Evolutionary conservation across 2,888 invertebrate genomes (phyloP).

Genomic region (Chorisops tibialis): DNA sequence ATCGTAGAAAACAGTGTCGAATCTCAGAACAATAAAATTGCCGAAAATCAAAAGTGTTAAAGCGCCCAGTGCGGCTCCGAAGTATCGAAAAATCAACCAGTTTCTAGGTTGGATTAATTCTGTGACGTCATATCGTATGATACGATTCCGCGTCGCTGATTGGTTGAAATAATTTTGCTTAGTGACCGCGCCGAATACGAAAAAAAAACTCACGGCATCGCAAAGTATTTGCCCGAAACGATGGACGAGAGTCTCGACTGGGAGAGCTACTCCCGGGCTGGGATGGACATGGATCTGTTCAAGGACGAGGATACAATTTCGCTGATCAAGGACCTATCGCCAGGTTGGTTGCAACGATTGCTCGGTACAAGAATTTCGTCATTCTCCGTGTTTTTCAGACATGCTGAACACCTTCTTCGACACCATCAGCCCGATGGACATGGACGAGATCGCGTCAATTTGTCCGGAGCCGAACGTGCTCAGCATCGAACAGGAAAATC

Average conservation of each 20-base stretch:
- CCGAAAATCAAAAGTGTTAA: too few relatives aligned
- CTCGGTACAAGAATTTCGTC: not conserved
- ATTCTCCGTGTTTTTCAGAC: slow-evolving; percentile 35
- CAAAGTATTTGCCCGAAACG: slow-evolving; percentile 1
- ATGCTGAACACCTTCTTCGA: slow-evolving; percentile 46
- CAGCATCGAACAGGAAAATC: slow-evolving; percentile 30
- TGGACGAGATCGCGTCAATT: slow-evolving; percentile 28
- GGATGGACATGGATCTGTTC: slow-evolving; percentile 43
- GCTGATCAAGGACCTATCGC: slow-evolving; percentile 48
- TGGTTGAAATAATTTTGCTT: slow-evolving; percentile 39
- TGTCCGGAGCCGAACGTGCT: slow-evolving; percentile 36
- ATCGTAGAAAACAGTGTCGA: too few relatives aligned
- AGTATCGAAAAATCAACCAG: not conserved
- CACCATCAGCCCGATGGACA: slow-evolving; percentile 44
- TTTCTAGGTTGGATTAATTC: slow-evolving; percentile 3
- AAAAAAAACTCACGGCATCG: not conserved
- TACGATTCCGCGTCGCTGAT: slow-evolving; percentile 45
- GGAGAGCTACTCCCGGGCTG: slow-evolving; percentile 23
- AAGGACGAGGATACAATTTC: slow-evolving; percentile 49
- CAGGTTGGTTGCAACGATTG: slow-evolving; percentile 37
- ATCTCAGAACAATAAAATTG: too few relatives aligned
- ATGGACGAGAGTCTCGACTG: slow-evolving; percentile 41
- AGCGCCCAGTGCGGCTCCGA: too few relatives aligned
- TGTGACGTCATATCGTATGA: slow-evolving; percentile 51
- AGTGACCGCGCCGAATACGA: not conserved